Conservation (phyloP, 2,888 invertebrate genomes). For the Vanessa cardui region DNA sequence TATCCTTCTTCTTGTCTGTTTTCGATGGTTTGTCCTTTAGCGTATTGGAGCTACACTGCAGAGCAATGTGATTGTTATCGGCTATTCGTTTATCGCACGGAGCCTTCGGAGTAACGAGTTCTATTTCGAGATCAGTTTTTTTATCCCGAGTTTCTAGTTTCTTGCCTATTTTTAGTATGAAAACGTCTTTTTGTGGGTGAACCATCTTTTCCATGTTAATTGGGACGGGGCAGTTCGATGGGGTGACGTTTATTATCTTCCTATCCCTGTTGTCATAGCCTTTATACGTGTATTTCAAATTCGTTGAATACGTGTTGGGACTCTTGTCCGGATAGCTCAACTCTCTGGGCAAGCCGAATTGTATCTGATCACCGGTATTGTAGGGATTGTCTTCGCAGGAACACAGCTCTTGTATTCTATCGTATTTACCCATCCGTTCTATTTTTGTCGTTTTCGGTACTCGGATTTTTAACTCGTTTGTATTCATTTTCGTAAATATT, state of each 20-base stretch:
- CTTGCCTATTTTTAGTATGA: conserved; percentile 76
- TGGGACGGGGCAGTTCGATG: conserved; percentile 68
- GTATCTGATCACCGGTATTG: conserved; percentile 73
- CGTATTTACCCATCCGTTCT: conserved; percentile 67
- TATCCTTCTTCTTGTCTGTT: conserved; percentile 38
- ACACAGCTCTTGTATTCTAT: conserved; percentile 71
- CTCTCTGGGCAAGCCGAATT: conserved; percentile 69
- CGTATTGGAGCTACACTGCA: conserved; percentile 58
- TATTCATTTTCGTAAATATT: conserved; percentile 75
- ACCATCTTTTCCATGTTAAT: conserved; percentile 67
- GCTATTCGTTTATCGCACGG: conserved; percentile 43
- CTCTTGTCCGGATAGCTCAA: conserved; percentile 52
- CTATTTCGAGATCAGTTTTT: conserved; percentile 76
- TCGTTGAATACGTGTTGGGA: conserved; percentile 60
- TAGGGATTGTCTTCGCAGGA: conserved; percentile 65
- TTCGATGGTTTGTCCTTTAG: conserved; percentile 44
- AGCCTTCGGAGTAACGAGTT: conserved; percentile 71
- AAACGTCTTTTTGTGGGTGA: conserved; percentile 71
- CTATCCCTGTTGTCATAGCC: conserved; percentile 53
- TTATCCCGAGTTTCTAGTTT: conserved; percentile 74
- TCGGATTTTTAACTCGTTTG: conserved; percentile 72
- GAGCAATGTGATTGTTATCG: conserved; percentile 52
- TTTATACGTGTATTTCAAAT: conserved; percentile 67
- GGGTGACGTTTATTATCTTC: conserved; percentile 70
- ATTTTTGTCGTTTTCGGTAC: conserved; percentile 70